These are phyloP conservation scores for Myiozetetes cayanensis DNA, from an alignment of 2,113 vertebrate genomes.

Conservation along the genomic window DNA sequence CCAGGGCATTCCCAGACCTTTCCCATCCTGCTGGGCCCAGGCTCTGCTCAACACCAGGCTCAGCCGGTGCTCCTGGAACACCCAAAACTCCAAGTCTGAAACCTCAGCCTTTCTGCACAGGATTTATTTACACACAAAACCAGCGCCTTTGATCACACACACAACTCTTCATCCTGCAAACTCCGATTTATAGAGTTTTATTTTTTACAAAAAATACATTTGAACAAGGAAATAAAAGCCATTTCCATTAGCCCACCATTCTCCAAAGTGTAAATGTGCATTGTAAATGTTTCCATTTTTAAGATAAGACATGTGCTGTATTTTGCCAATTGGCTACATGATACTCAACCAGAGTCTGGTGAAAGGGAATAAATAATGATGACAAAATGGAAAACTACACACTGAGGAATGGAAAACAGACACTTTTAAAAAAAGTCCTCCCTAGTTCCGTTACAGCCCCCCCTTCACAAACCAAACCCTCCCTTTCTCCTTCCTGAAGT, in stretches of 20 bases:
- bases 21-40: not conserved
- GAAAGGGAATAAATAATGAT: conserved; percentile 71
- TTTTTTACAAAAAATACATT: conserved; percentile 76
- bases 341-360: conserved; percentile 28
- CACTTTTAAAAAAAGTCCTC: conserved; percentile 55
- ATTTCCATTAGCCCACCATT: conserved; percentile 61
- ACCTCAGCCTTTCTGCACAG: not conserved
- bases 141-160: conserved; percentile 24
- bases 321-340: conserved; percentile 39
- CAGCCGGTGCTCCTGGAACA: not conserved
- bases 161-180: conserved; percentile 52
- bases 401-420: conserved; percentile 64
- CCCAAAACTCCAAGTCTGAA: not conserved
- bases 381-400: conserved; percentile 57
- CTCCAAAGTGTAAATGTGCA: conserved; percentile 59
- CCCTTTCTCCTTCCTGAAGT: conserved; percentile 21
- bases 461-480: conserved; percentile 47
- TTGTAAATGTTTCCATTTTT: conserved; percentile 41
- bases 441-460: conserved; percentile 48
- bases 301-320: conserved; percentile 47
- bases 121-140: conserved; percentile 24
- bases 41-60: not conserved
- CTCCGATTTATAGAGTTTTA: conserved; percentile 5
- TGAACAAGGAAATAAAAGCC: conserved; percentile 72
- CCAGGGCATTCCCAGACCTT: not conserved